These are phyloP conservation scores for Pomacea canaliculata DNA, from an alignment of 2,888 invertebrate species.

Conservation along the genomic window DNA sequence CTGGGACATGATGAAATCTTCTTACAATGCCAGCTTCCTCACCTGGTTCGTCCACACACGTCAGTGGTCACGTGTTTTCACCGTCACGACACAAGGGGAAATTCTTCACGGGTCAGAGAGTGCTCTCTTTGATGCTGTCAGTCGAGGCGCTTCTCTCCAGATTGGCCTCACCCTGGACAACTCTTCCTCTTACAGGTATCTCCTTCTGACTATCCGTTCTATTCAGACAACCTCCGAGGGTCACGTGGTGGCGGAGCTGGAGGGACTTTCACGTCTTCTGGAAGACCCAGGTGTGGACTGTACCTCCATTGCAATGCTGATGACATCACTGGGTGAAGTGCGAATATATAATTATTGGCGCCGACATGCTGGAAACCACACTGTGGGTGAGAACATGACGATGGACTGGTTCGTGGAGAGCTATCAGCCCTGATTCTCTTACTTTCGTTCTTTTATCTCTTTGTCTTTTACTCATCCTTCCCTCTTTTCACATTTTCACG, in stretches of 20 bases:
- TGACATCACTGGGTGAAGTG: slow-evolving; percentile 16
- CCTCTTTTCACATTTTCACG: not conserved
- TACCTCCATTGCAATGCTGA: slow-evolving; percentile 4
- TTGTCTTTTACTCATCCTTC: not conserved
- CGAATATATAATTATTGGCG: slow-evolving; percentile 4
- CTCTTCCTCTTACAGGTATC: not conserved
- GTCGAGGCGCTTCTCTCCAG: slow-evolving; percentile 4
- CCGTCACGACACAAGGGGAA: slow-evolving; percentile 15
- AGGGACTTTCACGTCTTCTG: slow-evolving; percentile 10
- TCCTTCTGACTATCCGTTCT: not conserved
- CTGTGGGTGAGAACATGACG: not conserved
- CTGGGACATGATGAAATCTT: not conserved
- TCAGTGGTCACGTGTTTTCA: slow-evolving; percentile 16
- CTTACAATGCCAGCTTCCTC: not conserved
- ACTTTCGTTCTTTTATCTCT: not conserved
- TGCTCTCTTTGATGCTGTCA: not conserved
- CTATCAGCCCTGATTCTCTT: not conserved
- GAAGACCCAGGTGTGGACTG: not conserved
- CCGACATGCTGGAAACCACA: not conserved
- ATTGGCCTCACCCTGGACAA: not conserved
- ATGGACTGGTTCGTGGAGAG: slow-evolving; percentile 16
- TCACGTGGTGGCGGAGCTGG: not conserved
- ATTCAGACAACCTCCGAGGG: not conserved
- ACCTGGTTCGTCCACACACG: slow-evolving; percentile 17
- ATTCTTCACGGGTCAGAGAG: slow-evolving; percentile 5